phyloP scores from a whole-genome alignment of 1,140 invertebrate genomes.

The Aphaenogaster ashmeadi region DNA sequence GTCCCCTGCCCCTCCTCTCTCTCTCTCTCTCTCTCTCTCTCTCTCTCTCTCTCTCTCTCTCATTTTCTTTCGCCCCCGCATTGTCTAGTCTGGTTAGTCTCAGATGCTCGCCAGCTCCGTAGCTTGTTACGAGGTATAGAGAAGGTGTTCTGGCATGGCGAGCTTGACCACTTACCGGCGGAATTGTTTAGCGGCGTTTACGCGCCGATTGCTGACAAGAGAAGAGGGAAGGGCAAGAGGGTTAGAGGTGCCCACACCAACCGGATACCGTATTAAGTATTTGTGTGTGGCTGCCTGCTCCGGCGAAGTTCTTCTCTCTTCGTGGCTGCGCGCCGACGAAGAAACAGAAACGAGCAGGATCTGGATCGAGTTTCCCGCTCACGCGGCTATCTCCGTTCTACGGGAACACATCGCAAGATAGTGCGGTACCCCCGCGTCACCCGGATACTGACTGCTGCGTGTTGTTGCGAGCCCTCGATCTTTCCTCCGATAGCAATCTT shows the following conservation, averaged over 20 bases:
- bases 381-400: constrained; percentile 38
- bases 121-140: constrained; percentile 75
- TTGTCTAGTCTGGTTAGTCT: neutral
- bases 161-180: constrained; percentile 72
- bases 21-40: constrained; percentile 39
- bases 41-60: constrained; percentile 11
- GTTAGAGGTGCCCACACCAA: constrained; percentile 30
- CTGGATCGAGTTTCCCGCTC: constrained; percentile 9
- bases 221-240: constrained; percentile 8
- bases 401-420: constrained; percentile 57
- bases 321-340: neutral
- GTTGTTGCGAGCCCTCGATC: constrained; percentile 53
- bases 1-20: neutral
- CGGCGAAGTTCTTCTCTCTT: neutral
- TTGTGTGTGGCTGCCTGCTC: constrained; percentile 17
- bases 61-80: neutral
- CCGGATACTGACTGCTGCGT: constrained; percentile 48
- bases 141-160: constrained; percentile 68
- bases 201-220: constrained; percentile 77
- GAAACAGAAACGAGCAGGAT: neutral
- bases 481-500: constrained; percentile 63
- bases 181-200: constrained; percentile 81
- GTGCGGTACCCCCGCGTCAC: constrained; percentile 55
- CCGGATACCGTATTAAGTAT: constrained; percentile 64
- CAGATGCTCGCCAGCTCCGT: constrained; percentile 34